These are phyloP conservation scores for Kryptolebias marmoratus DNA, from an alignment of 2,113 vertebrate species.

Conservation along the genomic window DNA sequence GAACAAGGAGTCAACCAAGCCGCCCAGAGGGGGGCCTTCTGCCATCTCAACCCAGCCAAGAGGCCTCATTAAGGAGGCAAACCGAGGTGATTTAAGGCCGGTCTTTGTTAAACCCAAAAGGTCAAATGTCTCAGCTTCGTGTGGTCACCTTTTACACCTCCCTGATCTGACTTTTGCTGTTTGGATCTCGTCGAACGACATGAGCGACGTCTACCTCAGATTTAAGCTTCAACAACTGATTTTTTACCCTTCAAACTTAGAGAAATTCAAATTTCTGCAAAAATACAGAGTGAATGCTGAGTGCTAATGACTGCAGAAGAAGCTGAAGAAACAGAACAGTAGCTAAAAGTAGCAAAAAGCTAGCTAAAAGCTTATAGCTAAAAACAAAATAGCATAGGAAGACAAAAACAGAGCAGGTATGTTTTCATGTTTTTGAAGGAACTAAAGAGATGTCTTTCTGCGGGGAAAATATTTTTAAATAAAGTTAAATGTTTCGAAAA, in stretches of 20 bases:
- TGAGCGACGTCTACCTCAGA: neutral
- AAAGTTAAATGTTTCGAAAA: no score
- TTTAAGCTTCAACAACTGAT: neutral
- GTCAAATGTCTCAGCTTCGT: slow-evolving; percentile 53
- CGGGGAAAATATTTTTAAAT: no score
- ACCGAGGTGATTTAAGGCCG: slow-evolving; percentile 24
- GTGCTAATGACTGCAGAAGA: no score
- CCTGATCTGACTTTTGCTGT: neutral
- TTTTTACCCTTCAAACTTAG: neutral
- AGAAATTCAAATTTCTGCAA: no score
- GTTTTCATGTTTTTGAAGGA: no score
- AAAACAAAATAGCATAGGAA: no score
- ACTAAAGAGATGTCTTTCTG: no score
- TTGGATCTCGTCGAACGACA: slow-evolving; percentile 12
- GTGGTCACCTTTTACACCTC: neutral
- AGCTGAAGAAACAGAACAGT: no score
- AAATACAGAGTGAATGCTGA: no score
- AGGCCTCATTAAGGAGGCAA: slow-evolving; percentile 42
- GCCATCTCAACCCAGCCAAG: slow-evolving; percentile 12
- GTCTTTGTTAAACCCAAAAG: slow-evolving; percentile 40
- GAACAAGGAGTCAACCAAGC: slow-evolving; percentile 46
- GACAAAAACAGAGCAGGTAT: no score
- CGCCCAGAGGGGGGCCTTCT: slow-evolving; percentile 11
- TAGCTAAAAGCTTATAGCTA: no score
- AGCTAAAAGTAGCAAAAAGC: no score